A percentile compares a stretch with the other conserved stretches of the same genome.
Conservation (phyloP, 2,888 invertebrate species). For the Oscheius sp. region DNA sequence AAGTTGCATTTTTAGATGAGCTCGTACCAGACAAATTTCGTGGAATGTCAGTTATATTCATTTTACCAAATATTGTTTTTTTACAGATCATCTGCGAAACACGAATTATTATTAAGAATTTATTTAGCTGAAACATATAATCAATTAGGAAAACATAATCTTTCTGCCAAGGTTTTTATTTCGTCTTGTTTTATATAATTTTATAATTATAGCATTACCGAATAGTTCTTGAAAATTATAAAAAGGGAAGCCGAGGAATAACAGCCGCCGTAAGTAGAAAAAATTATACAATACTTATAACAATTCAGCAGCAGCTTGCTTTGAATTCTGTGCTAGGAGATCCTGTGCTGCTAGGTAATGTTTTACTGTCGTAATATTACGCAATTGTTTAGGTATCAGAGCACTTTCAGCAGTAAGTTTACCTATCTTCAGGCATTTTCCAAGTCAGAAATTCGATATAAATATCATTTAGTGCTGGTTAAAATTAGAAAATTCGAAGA, state of each 20-base stretch:
- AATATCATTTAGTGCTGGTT: slow-evolving; percentile 9
- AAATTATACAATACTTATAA: neutral
- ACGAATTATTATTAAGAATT: slow-evolving; percentile 17
- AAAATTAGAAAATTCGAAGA: slow-evolving; percentile 22
- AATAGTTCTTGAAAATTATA: neutral
- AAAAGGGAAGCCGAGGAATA: neutral
- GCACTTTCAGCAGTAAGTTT: neutral
- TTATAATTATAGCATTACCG: slow-evolving; percentile 14
- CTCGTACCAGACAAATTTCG: slow-evolving; percentile 11
- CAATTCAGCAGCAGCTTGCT: neutral
- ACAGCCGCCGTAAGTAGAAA: neutral
- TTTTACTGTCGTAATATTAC: neutral
- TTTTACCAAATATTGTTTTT: neutral
- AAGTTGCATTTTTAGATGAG: slow-evolving; percentile 29
- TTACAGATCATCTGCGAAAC: slow-evolving; percentile 16
- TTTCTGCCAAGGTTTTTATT: neutral
- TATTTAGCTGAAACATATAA: slow-evolving; percentile 26
- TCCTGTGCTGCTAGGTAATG: neutral
- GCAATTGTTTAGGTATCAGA: neutral
- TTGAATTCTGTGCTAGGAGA: neutral
- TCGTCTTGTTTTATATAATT: neutral
- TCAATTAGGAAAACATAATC: slow-evolving; percentile 4
- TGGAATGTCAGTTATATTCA: slow-evolving; percentile 3
- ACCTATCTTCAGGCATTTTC: slow-evolving; percentile 15
- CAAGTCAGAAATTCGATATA: slow-evolving; percentile 22